Percentiles rank a stretch among this genome's conserved stretches.
Evolutionary conservation across 2,888 invertebrate species (phyloP).

Genomic region (Hirtodrosophila histrioides): DNA sequence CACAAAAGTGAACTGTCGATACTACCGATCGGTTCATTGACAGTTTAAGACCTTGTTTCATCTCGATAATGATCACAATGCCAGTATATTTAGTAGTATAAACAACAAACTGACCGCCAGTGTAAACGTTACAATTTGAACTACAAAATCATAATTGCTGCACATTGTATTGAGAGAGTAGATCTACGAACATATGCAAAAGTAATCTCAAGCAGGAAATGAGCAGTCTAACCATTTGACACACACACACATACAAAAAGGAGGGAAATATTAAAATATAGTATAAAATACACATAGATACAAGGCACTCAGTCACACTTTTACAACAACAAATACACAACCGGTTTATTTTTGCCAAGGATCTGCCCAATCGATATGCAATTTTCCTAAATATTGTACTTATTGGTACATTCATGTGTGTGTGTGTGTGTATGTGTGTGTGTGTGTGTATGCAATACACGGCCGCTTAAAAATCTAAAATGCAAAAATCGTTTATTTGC

Average conservation of each 20-base stretch:
- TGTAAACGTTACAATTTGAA: slow-evolving; percentile 3
- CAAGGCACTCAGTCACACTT: slow-evolving; percentile 38
- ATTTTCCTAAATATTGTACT: slow-evolving; percentile 65
- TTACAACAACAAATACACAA: slow-evolving; percentile 16
- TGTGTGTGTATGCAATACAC: slow-evolving; percentile 16
- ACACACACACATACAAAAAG: slow-evolving; percentile 3
- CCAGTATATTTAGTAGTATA: no score
- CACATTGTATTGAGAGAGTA: slow-evolving; percentile 16
- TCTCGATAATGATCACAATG: no score
- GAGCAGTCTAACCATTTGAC: slow-evolving; percentile 46
- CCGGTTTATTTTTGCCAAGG: slow-evolving; percentile 44
- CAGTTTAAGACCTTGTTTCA: no score
- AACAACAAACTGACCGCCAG: background rate
- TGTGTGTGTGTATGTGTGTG: background rate
- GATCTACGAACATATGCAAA: slow-evolving; percentile 32
- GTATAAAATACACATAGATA: slow-evolving; percentile 15
- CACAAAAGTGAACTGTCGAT: no score
- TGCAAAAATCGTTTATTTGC: slow-evolving; percentile 78
- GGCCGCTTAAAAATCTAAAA: slow-evolving; percentile 70
- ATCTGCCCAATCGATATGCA: slow-evolving; percentile 63
- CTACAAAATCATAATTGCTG: slow-evolving; percentile 27
- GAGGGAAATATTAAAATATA: slow-evolving; percentile 39
- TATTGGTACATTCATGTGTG: slow-evolving; percentile 30
- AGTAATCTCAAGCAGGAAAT: slow-evolving; percentile 64
- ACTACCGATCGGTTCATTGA: no score